Conservation (phyloP, 2,888 invertebrate genomes). For the Ernsta delagoae region DNA sequence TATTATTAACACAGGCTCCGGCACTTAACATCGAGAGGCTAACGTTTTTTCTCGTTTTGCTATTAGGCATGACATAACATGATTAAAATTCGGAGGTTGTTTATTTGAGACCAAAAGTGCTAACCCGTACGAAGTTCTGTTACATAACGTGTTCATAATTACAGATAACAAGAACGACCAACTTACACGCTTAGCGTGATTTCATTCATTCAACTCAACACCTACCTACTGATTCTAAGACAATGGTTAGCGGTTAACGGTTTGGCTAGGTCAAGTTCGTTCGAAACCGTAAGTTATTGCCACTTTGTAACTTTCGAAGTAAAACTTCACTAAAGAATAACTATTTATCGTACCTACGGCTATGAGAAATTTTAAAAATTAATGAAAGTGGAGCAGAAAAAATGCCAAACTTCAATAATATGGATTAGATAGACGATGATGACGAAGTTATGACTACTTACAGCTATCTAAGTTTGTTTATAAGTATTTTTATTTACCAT, state of each 20-base stretch:
- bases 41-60: not conserved
- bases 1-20: too few species aligned
- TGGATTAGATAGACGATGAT: too few species aligned
- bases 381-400: too few species aligned
- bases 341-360: not conserved
- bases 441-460: too few species aligned
- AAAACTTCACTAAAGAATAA: too few species aligned
- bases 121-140: not conserved
- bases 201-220: not conserved
- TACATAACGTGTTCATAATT: slow-evolving; percentile 1
- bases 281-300: slow-evolving; percentile 20
- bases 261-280: slow-evolving; percentile 21
- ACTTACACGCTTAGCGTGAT: slow-evolving; percentile 1
- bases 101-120: not conserved
- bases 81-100: not conserved
- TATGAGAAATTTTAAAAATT: too few species aligned
- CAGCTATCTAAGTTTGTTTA: too few species aligned
- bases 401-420: too few species aligned
- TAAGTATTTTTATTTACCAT: too few species aligned
- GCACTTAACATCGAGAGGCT: too few species aligned
- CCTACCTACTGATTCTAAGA: not conserved
- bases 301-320: too few species aligned
- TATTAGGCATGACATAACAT: not conserved
- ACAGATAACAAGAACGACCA: slow-evolving; percentile 2
- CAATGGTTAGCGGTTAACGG: slow-evolving; percentile 23